Percentiles rank a stretch among this genome's conserved stretches.
These are phyloP conservation scores for Odontamblyopus rebecca DNA, from an alignment of 2,797 vertebrate species.

Conservation along the genomic window DNA sequence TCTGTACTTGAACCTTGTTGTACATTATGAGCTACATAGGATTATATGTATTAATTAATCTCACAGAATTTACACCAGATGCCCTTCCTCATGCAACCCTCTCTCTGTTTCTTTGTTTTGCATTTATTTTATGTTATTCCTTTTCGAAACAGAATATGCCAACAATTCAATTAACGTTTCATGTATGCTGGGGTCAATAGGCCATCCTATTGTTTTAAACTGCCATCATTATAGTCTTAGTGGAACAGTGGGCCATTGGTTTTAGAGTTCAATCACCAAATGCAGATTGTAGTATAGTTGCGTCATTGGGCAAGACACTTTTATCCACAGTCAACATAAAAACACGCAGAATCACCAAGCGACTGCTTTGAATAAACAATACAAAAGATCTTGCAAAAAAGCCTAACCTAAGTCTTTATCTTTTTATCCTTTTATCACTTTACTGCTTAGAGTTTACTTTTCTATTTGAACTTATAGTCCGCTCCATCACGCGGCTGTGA, in stretches of 20 bases:
- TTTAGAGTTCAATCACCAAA: not conserved
- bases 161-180: not conserved
- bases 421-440: not conserved
- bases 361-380: not conserved
- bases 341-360: not conserved
- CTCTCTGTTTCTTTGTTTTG: not conserved
- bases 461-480: not conserved
- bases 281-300: not conserved
- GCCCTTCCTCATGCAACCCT: too few relatives aligned
- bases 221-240: too few relatives aligned
- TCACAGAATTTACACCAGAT: too few relatives aligned
- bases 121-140: not conserved
- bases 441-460: not conserved
- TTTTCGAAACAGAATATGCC: not conserved
- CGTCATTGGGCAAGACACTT: not conserved
- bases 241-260: too few relatives aligned
- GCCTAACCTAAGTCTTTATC: not conserved
- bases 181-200: too few relatives aligned
- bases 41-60: not conserved
- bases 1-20: not conserved
- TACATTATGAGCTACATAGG: not conserved
- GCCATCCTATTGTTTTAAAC: too few relatives aligned
- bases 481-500: slow-evolving; percentile 31
- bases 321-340: not conserved
- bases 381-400: not conserved